Percentiles rank a stretch among this genome's conserved stretches.
Conservation (phyloP, 2,888 invertebrate genomes). For the Conistra vaccinii region DNA sequence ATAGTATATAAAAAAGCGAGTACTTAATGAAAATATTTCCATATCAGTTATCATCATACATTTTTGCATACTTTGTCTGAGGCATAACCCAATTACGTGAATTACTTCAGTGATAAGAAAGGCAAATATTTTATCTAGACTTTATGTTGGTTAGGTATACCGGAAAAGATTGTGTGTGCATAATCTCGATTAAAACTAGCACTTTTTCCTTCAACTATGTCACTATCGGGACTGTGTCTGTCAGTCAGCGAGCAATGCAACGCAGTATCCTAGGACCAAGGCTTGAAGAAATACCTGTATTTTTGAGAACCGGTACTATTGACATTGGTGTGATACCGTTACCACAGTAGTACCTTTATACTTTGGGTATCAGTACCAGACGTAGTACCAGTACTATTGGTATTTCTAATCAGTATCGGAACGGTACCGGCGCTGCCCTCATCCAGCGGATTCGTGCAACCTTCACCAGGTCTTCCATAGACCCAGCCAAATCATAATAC, state of each 20-base stretch:
- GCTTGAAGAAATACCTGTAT: too few species aligned
- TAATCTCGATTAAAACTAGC: constrained; percentile 13
- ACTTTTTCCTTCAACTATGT: not conserved
- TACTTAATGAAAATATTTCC: not conserved
- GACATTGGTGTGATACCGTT: too few species aligned
- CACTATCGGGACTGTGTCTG: too few species aligned
- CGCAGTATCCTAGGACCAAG: not conserved
- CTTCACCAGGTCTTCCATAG: too few species aligned
- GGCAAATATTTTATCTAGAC: constrained; percentile 29
- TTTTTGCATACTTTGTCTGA: constrained; percentile 34
- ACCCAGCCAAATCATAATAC: too few species aligned
- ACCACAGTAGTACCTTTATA: not conserved
- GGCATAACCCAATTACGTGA: constrained; percentile 31
- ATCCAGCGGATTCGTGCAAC: too few species aligned
- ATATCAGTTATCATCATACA: constrained; percentile 17
- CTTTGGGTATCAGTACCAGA: not conserved
- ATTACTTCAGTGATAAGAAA: constrained; percentile 30
- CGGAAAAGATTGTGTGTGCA: constrained; percentile 30
- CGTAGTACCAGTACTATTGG: not conserved
- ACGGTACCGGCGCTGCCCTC: too few species aligned
- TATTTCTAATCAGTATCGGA: not conserved
- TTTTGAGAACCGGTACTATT: too few species aligned
- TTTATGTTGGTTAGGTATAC: not conserved
- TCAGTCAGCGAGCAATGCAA: not conserved
- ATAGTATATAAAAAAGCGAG: not conserved